Percentiles rank a stretch among this genome's conserved stretches.
Conservation (phyloP, 2,797 vertebrate species). For the Channallabes apus region DNA sequence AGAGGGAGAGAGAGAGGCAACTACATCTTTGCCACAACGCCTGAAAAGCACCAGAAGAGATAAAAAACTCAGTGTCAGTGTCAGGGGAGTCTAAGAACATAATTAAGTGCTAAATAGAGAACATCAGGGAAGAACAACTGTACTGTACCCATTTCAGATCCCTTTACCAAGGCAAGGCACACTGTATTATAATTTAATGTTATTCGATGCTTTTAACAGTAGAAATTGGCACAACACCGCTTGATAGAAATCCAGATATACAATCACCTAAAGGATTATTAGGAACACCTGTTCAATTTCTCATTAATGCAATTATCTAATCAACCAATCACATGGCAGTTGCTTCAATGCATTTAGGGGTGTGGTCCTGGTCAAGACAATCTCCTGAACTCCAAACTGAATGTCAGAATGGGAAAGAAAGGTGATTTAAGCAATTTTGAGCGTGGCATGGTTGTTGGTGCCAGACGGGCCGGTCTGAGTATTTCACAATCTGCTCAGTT, state of each 20-base stretch:
- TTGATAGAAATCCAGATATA: not conserved
- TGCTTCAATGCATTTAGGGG: too few species aligned
- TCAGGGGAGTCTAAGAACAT: slow-evolving; percentile 53
- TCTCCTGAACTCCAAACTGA: too few species aligned
- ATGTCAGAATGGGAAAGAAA: too few species aligned
- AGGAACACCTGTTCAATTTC: too few species aligned
- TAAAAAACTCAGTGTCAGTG: slow-evolving; percentile 49
- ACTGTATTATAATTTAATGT: not conserved
- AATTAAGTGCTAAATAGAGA: slow-evolving; percentile 42
- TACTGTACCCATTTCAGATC: slow-evolving; percentile 16
- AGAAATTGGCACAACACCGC: not conserved
- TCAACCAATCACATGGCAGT: too few species aligned
- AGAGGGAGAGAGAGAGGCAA: not conserved
- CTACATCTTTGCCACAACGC: slow-evolving; percentile 61
- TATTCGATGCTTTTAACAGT: not conserved
- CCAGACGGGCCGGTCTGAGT: too few species aligned
- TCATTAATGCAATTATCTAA: too few species aligned
- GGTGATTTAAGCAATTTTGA: too few species aligned
- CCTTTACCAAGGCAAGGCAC: slow-evolving; percentile 10
- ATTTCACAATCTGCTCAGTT: too few species aligned
- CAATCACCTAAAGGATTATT: too few species aligned
- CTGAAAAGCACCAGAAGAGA: slow-evolving; percentile 26
- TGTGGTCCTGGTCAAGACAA: too few species aligned
- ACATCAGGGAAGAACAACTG: slow-evolving; percentile 36
- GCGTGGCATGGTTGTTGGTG: too few species aligned